These are phyloP conservation scores for Craniophora ligustri DNA, from an alignment of 2,888 invertebrate species.

Conservation along the genomic window DNA sequence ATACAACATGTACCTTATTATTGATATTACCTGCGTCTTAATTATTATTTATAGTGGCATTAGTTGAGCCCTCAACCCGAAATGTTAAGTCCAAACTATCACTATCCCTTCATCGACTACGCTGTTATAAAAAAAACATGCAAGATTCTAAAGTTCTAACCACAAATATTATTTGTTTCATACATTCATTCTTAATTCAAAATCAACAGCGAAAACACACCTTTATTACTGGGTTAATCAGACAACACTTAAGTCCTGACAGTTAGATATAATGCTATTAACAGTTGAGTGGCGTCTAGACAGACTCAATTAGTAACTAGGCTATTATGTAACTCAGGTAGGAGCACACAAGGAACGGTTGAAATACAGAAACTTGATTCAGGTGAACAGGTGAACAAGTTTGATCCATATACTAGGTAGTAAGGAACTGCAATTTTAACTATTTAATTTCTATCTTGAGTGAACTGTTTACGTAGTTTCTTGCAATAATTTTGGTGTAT, in stretches of 20 bases:
- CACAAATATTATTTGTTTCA: too few relatives aligned
- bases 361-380: constrained; percentile 21
- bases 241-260: constrained; percentile 17
- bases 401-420: neutral
- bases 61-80: too few relatives aligned
- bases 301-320: constrained; percentile 50
- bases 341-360: constrained; percentile 23
- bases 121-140: too few relatives aligned
- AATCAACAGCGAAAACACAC: constrained; percentile 14
- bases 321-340: constrained; percentile 48
- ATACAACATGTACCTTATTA: too few relatives aligned
- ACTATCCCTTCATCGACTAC: too few relatives aligned
- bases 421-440: constrained; percentile 12
- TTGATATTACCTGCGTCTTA: too few relatives aligned
- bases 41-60: too few relatives aligned
- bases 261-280: constrained; percentile 45
- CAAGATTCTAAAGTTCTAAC: too few relatives aligned
- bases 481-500: neutral
- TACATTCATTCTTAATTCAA: neutral
- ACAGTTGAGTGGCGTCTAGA: constrained; percentile 52
- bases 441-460: neutral
- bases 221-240: constrained; percentile 37
- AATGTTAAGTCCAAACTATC: too few relatives aligned
- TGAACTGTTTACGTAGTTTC: too few relatives aligned
- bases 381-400: constrained; percentile 25